These are phyloP conservation scores for Thunnus albacares DNA, from an alignment of 2,797 vertebrate species.

Conservation along the genomic window DNA sequence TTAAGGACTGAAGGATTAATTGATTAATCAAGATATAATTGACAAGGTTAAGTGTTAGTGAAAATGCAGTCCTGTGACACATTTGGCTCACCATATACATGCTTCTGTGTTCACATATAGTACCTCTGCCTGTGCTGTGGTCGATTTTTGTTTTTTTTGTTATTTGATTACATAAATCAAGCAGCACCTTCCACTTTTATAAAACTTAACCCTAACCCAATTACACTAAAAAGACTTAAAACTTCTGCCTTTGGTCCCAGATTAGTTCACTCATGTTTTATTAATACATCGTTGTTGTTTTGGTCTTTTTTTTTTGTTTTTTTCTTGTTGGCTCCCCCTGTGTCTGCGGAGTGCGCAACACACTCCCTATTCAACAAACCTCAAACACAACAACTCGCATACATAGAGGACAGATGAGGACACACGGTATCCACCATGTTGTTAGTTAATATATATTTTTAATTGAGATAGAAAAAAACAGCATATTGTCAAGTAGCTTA, in stretches of 20 bases:
- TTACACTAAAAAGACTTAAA: constrained; percentile 51
- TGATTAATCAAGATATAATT: too few species aligned
- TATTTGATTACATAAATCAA: constrained; percentile 40
- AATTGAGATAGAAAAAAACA: too few species aligned
- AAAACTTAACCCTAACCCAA: constrained; percentile 39
- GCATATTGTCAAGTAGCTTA: not conserved
- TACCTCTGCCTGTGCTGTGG: not conserved
- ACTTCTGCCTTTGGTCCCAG: constrained; percentile 55
- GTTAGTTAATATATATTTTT: not conserved
- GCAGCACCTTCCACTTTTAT: constrained; percentile 28
- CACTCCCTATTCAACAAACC: constrained; percentile 37
- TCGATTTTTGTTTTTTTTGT: constrained; percentile 6
- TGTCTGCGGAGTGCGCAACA: constrained; percentile 22
- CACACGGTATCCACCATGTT: not conserved
- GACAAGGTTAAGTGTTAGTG: too few species aligned
- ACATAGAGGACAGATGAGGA: constrained; percentile 27
- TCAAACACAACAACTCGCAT: constrained; percentile 46
- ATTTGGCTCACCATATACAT: not conserved
- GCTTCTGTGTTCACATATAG: not conserved
- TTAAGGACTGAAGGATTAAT: too few species aligned
- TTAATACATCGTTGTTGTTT: constrained; percentile 56
- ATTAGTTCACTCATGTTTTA: constrained; percentile 74
- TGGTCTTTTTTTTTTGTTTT: constrained; percentile 42
- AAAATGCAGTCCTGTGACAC: too few species aligned
- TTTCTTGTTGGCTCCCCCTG: constrained; percentile 23